These are phyloP conservation scores for Bubalus kerabau DNA, from an alignment of 2,113 vertebrate genomes.

Conservation along the genomic window DNA sequence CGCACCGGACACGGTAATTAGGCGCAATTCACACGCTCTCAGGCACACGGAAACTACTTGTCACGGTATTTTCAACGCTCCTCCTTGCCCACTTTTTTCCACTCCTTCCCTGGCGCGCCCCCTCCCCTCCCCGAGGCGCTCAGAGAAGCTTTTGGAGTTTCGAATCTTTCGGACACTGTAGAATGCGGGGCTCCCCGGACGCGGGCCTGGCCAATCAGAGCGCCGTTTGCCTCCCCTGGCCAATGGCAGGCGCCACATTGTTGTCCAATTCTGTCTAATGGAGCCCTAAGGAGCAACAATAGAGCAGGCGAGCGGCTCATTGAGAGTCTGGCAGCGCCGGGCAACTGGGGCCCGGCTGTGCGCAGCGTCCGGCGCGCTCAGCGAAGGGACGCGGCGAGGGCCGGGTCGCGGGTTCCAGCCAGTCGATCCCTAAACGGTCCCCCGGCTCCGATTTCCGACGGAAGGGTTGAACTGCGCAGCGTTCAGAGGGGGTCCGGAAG, in stretches of 20 bases:
- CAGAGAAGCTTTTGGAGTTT: slow-evolving; percentile 75
- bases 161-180: slow-evolving; percentile 74
- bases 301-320: slow-evolving; percentile 80
- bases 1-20: slow-evolving; percentile 66
- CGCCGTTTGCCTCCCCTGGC: slow-evolving; percentile 85
- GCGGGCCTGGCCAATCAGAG: slow-evolving; percentile 91
- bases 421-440: neutral
- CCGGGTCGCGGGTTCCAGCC: neutral
- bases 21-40: slow-evolving; percentile 63
- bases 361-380: slow-evolving; percentile 31
- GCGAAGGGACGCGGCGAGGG: slow-evolving; percentile 6
- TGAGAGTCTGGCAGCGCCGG: slow-evolving; percentile 67
- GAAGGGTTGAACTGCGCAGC: slow-evolving; percentile 16
- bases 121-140: slow-evolving; percentile 79
- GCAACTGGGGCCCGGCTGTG: slow-evolving; percentile 57
- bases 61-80: slow-evolving; percentile 59
- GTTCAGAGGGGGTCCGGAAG: slow-evolving; percentile 61
- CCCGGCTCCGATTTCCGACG: neutral
- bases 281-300: slow-evolving; percentile 95
- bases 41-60: slow-evolving; percentile 71
- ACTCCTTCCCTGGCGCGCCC: slow-evolving; percentile 37
- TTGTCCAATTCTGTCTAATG: slow-evolving; percentile 98
- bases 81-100: slow-evolving; percentile 48
- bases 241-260: slow-evolving; percentile 98
- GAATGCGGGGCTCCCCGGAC: slow-evolving; percentile 70